Conservation (phyloP, 2,113 vertebrate species). For the Nannobrachium achirus region DNA sequence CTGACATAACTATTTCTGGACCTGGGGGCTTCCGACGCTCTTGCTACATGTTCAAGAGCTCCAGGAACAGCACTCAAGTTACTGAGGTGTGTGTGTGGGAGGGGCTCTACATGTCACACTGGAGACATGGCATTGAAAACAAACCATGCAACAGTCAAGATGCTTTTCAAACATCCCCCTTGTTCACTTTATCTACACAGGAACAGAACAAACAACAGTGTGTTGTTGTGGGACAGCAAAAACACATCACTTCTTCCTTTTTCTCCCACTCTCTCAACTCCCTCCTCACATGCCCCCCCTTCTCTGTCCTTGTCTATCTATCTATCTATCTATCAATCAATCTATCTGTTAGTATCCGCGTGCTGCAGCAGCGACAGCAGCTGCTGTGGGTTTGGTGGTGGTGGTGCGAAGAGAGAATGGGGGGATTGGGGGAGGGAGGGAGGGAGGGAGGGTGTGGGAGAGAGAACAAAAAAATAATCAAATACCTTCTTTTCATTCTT, state of each 20-base stretch:
- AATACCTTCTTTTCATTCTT: conserved; percentile 97
- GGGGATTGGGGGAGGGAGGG: conserved; percentile 35
- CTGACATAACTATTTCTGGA: conserved; percentile 74
- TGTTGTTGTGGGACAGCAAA: conserved; percentile 31
- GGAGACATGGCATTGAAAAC: conserved; percentile 29
- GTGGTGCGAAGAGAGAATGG: background rate
- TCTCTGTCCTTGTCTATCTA: conserved; percentile 39
- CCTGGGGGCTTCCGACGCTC: conserved; percentile 53
- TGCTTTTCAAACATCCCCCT: conserved; percentile 31
- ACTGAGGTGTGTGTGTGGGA: conserved; percentile 26
- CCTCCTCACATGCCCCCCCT: conserved; percentile 17
- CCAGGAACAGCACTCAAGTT: conserved; percentile 66
- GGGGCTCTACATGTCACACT: conserved; percentile 36
- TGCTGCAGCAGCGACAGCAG: conserved; percentile 60
- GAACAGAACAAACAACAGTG: conserved; percentile 37
- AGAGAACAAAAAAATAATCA: conserved; percentile 3
- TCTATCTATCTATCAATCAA: conserved; percentile 49
- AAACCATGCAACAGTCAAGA: conserved; percentile 30
- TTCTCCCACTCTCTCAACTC: conserved; percentile 50
- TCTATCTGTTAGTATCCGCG: too few relatives aligned
- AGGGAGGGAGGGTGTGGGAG: conserved; percentile 47
- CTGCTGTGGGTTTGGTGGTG: conserved; percentile 48
- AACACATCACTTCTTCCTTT: conserved; percentile 46
- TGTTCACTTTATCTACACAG: conserved; percentile 18
- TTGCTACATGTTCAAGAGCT: conserved; percentile 65